Conservation (phyloP, 2,888 invertebrate genomes). For the Polydrusus pterygomalis region DNA sequence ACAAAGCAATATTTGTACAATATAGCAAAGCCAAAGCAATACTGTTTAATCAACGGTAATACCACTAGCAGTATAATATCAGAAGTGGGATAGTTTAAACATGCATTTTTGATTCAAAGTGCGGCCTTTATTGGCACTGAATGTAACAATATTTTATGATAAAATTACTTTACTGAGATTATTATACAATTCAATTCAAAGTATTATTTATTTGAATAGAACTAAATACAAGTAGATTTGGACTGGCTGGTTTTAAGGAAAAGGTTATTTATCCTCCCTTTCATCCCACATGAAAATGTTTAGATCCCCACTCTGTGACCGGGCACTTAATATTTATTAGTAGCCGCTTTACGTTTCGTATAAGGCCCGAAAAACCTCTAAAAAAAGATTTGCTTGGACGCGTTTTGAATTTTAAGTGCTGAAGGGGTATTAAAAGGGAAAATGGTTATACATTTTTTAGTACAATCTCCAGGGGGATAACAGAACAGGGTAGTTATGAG, state of each 20-base stretch:
- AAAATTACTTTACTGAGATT: not conserved
- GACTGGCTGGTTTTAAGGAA: too few species aligned
- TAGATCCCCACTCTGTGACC: conserved; percentile 26
- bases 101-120: conserved; percentile 8
- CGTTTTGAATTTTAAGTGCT: conserved; percentile 51
- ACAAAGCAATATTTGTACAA: conserved; percentile 5
- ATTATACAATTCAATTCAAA: too few species aligned
- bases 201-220: not conserved
- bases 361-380: conserved; percentile 40
- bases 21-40: not conserved
- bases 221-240: not conserved
- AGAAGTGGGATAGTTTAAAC: conserved; percentile 11
- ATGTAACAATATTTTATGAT: not conserved
- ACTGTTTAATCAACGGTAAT: conserved; percentile 1
- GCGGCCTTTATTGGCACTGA: not conserved
- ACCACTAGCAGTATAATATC: not conserved
- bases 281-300: not conserved
- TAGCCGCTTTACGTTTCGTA: conserved; percentile 34
- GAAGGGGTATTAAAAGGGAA: conserved; percentile 50
- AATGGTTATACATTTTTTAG: conserved; percentile 49
- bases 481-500: conserved; percentile 33
- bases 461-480: conserved; percentile 38
- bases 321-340: conserved; percentile 50
- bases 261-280: not conserved
- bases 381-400: conserved; percentile 49